phyloP scores from a whole-genome alignment of 2,113 vertebrate genomes.

The Oceanites oceanicus region DNA sequence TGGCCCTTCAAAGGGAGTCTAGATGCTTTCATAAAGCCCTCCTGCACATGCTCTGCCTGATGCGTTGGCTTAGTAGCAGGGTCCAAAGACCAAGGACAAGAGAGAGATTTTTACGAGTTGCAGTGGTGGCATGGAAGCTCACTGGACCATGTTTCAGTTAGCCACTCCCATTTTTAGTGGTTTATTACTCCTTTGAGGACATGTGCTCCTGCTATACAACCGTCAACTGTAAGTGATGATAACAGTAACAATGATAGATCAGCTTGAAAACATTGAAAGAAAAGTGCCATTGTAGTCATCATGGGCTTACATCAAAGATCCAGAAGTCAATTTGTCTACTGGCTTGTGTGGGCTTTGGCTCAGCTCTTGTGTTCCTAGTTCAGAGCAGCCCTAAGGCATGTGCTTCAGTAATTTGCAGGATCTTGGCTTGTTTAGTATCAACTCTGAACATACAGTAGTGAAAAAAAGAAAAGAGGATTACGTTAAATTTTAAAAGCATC shows the following conservation, averaged over 20 bases:
- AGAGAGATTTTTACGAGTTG: neutral
- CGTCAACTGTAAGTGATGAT: neutral
- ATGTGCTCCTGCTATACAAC: neutral
- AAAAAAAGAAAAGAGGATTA: neutral
- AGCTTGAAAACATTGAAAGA: neutral
- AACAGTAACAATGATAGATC: neutral
- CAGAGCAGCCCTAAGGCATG: neutral
- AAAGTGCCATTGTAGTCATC: neutral
- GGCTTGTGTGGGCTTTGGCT: neutral
- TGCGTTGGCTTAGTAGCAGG: neutral
- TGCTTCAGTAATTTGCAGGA: neutral
- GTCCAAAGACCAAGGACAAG: slow-evolving; percentile 44
- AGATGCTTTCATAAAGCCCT: neutral
- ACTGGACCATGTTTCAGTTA: neutral
- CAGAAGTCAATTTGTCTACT: neutral
- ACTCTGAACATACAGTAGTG: neutral
- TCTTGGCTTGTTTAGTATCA: neutral
- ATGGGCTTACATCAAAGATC: neutral
- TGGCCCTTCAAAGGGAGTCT: neutral
- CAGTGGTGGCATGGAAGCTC: neutral
- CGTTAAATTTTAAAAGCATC: neutral
- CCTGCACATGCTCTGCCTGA: neutral
- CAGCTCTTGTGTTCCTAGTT: neutral
- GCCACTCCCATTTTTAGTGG: neutral
- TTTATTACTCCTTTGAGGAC: slow-evolving; percentile 45